These are phyloP conservation scores for Euwallacea similis DNA, from an alignment of 1,140 invertebrate genomes.

Conservation along the genomic window DNA sequence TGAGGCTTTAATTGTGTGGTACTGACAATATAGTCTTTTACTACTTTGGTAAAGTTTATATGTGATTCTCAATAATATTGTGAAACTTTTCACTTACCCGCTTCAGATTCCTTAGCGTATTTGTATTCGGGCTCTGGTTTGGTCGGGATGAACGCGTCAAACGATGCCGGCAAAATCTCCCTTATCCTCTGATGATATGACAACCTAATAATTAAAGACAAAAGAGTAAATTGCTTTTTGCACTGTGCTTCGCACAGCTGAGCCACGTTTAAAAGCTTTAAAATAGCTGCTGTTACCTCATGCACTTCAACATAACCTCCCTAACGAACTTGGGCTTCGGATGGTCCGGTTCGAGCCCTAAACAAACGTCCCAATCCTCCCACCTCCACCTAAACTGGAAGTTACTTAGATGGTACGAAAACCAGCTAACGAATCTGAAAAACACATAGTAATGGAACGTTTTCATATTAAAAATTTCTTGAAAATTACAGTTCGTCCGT, in stretches of 20 bases:
- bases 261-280: neutral
- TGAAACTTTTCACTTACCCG: slow-evolving; percentile 62
- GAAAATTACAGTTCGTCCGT: neutral
- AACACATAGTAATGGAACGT: neutral
- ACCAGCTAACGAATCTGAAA: slow-evolving; percentile 90
- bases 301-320: slow-evolving; percentile 88
- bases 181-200: slow-evolving; percentile 93
- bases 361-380: slow-evolving; percentile 90
- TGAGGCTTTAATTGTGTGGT: neutral
- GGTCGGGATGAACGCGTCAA: slow-evolving; percentile 80
- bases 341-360: slow-evolving; percentile 84
- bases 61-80: too few relatives aligned
- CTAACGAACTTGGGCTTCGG: slow-evolving; percentile 95
- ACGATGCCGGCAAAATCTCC: slow-evolving; percentile 88
- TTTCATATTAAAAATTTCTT: slow-evolving; percentile 11
- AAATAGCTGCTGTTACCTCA: slow-evolving; percentile 65
- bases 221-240: neutral
- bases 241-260: neutral
- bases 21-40: neutral
- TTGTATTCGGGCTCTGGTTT: slow-evolving; percentile 80
- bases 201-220: slow-evolving; percentile 64
- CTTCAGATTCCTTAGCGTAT: slow-evolving; percentile 73
- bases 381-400: slow-evolving; percentile 99
- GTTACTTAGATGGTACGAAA: slow-evolving; percentile 98
- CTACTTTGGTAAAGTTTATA: too few relatives aligned